A percentile compares a stretch with the other conserved stretches of the same genome.
These are phyloP conservation scores for Pachyuromys duprasi DNA, from an alignment of 2,797 vertebrate species.

Conservation along the genomic window DNA sequence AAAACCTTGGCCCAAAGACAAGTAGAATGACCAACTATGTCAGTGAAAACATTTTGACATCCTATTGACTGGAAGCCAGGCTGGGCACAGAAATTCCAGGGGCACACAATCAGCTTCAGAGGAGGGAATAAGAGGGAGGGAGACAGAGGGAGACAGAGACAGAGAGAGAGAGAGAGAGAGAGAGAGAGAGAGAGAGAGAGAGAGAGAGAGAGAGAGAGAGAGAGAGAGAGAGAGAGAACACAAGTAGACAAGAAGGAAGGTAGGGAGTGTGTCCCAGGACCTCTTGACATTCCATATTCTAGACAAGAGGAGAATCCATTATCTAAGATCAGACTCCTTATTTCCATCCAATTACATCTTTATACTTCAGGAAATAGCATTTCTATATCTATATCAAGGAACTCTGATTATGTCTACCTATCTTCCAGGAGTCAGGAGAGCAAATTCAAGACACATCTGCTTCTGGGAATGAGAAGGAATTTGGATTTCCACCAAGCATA, in stretches of 20 bases:
- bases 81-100: not conserved
- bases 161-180: no score
- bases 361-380: slow-evolving; percentile 3
- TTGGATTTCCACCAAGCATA: not conserved
- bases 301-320: not conserved
- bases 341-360: slow-evolving; percentile 17
- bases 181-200: no score
- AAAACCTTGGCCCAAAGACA: not conserved
- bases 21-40: not conserved
- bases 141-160: no score
- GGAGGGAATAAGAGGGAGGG: not conserved
- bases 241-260: rapidly evolving
- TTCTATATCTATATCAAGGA: not conserved
- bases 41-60: not conserved
- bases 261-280: not conserved
- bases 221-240: no score
- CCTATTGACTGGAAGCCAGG: not conserved
- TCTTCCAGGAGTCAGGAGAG: slow-evolving; percentile 44
- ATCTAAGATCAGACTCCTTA: not conserved
- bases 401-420: not conserved
- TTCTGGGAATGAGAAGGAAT: slow-evolving; percentile 21
- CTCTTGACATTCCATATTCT: not conserved
- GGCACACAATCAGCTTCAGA: not conserved
- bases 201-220: no score
- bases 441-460: not conserved